Evolutionary conservation across 2,888 invertebrate genomes (phyloP).

Genomic region (Cartodere bifasciata): DNA sequence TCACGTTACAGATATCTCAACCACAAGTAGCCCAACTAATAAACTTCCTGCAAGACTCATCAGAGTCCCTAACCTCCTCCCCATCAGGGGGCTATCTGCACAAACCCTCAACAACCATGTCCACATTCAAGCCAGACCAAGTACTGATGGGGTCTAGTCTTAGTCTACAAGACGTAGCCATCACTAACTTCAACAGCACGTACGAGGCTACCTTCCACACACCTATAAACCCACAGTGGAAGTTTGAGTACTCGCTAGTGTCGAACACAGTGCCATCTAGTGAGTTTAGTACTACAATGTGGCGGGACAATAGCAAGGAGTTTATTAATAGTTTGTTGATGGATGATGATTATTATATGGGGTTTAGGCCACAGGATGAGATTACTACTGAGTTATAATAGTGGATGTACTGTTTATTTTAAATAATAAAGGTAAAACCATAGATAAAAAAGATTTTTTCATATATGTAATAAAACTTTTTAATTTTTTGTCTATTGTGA

Average conservation of each 20-base stretch:
- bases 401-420: no score
- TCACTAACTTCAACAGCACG: conserved; percentile 29
- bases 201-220: conserved; percentile 27
- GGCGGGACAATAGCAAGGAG: conserved; percentile 34
- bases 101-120: conserved; percentile 31
- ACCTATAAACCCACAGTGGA: conserved; percentile 40
- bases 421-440: no score
- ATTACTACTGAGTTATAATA: conserved; percentile 75
- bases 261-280: conserved; percentile 32
- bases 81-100: conserved; percentile 15
- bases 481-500: no score
- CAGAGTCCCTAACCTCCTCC: conserved; percentile 25
- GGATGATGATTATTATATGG: conserved; percentile 71
- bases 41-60: conserved; percentile 53
- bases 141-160: conserved; percentile 27
- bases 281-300: conserved; percentile 38
- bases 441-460: no score
- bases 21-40: conserved; percentile 65
- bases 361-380: conserved; percentile 78
- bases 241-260: conserved; percentile 33
- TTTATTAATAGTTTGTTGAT: conserved; percentile 49
- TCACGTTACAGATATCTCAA: conserved; percentile 35
- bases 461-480: no score
- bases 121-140: conserved; percentile 35
- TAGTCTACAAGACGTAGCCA: conserved; percentile 30